Conservation (phyloP, 2,888 invertebrate genomes). For the Melinopterus prodromus region DNA sequence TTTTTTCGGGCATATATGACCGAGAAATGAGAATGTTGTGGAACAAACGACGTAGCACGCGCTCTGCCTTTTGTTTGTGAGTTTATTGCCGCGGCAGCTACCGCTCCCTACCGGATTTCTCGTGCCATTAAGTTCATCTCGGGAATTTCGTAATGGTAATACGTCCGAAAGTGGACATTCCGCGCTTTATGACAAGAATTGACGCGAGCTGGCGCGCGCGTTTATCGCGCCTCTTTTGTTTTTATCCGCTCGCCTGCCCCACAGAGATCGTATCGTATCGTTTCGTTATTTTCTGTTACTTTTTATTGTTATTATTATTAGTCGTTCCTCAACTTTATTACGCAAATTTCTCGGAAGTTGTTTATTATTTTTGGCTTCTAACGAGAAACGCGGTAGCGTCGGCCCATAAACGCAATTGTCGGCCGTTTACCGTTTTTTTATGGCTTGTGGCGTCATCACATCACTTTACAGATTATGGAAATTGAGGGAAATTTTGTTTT, state of each 20-base stretch:
- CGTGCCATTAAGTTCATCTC: neutral
- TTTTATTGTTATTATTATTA: constrained; percentile 4
- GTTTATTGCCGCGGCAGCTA: neutral
- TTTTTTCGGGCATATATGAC: too few relatives aligned
- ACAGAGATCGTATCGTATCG: neutral
- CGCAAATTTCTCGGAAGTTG: constrained; percentile 4
- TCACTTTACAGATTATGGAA: neutral
- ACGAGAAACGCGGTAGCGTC: neutral
- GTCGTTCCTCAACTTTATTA: neutral
- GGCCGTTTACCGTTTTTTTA: neutral
- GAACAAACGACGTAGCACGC: neutral
- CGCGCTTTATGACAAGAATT: neutral
- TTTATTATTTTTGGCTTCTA: neutral
- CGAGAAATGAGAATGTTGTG: neutral
- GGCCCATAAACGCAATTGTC: neutral
- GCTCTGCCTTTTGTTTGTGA: neutral
- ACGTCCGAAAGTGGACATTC: constrained; percentile 4
- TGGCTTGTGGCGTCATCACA: neutral
- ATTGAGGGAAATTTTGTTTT: neutral
- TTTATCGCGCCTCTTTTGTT: neutral
- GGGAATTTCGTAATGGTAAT: constrained; percentile 4
- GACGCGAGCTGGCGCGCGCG: neutral
- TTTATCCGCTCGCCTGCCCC: neutral
- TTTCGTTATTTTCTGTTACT: neutral
- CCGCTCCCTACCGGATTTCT: constrained; percentile 4